Evolutionary conservation across 2,797 vertebrate species (phyloP), one percentile per base, ranked within the genome.

Genomic region (Eremophila alpestris): DNA sequence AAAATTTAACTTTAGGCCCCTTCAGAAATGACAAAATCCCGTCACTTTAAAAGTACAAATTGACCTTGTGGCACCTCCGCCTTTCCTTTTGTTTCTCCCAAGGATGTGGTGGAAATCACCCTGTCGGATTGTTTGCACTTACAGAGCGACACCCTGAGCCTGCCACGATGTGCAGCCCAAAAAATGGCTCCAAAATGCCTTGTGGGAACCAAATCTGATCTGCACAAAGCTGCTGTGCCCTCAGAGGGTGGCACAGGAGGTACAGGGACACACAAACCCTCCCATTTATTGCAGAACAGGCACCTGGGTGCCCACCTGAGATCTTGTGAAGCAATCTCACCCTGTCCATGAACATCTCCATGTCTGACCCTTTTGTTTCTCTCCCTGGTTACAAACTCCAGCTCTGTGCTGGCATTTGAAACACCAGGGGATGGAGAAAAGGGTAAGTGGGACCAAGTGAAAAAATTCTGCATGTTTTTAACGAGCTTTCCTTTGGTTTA

Each of bases 401-500:
- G 81, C 22, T 71, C 68, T 45, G 79, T 90, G 96, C 79, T 93
- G 89, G 84, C 75, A 75, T 92, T 87, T 81, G 87, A 92, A 95
- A 71, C 92, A 74, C 38, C 40, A 64, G 92, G 89, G 85, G 83
- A 86, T 48, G 83, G 79, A 96, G 94, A 95, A 46, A 54, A 27
- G 85, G 60, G 19, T 93, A 62, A 54, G 81, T 89, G 49, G 23
- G 86, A 38, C 16, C 48, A 84, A 58, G 13, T 1, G 6, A 10
- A 68, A 51, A 93, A 95, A 45, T n/a, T 74, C 92, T 91, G 88
- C 9, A 2, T 63, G 80, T 87, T 93, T 97, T 95, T 96, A 97
- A 97, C 83, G 83, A 97, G 94, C 92, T 96, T 97, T 89, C 86
- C 88, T 94, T 97, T 94, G 91, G 90, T 97, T 98, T 96, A 91